Conservation (phyloP, 2,113 vertebrate genomes). For the Mystacornis crossleyi region DNA sequence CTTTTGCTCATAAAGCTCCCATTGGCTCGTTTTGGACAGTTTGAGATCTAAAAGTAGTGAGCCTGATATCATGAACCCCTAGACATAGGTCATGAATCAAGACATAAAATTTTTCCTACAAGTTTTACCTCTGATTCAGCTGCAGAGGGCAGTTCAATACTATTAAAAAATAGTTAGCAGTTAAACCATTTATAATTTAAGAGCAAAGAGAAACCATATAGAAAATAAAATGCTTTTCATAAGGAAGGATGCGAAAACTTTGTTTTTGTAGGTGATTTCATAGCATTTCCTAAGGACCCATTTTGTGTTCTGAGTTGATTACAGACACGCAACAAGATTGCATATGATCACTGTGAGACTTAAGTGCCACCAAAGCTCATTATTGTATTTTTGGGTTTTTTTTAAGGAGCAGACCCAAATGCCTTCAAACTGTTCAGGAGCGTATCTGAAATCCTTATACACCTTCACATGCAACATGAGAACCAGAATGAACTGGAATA, state of each 20-base stretch:
- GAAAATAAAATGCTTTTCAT: background rate
- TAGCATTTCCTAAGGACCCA: background rate
- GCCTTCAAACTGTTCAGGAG: background rate
- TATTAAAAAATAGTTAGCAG: background rate
- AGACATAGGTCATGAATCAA: conserved; percentile 4
- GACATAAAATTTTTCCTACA: background rate
- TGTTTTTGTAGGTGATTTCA: background rate
- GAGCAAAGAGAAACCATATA: background rate
- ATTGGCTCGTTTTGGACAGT: background rate
- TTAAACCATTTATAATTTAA: background rate
- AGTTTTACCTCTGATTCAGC: background rate
- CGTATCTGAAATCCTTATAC: background rate
- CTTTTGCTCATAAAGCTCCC: background rate
- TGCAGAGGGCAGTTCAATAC: background rate
- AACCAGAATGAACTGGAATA: background rate
- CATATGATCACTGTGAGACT: background rate
- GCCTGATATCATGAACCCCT: background rate
- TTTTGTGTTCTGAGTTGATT: background rate
- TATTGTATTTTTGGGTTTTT: too few relatives aligned
- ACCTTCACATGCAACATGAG: rapidly evolving
- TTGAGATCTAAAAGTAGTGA: background rate
- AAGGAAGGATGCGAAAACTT: background rate
- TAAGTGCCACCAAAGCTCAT: background rate
- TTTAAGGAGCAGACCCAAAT: background rate
- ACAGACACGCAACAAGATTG: background rate